These are phyloP conservation scores for Trichonephila clavata DNA, from an alignment of 1,140 invertebrate species.

Conservation along the genomic window DNA sequence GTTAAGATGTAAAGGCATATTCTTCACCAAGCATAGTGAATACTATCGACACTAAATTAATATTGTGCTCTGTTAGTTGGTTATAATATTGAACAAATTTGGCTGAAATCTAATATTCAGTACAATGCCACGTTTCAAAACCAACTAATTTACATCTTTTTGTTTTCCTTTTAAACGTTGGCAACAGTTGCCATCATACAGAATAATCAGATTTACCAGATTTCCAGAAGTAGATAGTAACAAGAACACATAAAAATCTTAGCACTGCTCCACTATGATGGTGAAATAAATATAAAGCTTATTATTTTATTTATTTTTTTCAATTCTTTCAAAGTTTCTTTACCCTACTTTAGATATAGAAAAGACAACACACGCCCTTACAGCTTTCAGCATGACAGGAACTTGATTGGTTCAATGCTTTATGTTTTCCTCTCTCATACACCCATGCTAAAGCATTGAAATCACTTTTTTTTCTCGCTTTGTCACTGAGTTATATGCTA, in stretches of 20 bases:
- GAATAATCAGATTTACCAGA: neutral
- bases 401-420: neutral
- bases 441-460: neutral
- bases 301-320: neutral
- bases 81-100: neutral
- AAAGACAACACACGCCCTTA: neutral
- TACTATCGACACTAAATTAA: constrained; percentile 49
- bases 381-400: neutral
- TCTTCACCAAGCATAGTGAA: constrained; percentile 51
- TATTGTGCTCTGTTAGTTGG: neutral
- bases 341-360: constrained; percentile 44
- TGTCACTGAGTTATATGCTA: neutral
- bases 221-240: constrained; percentile 7
- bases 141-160: neutral
- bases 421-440: neutral
- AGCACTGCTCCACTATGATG: neutral
- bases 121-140: neutral
- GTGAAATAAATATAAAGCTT: constrained; percentile 48
- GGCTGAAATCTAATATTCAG: neutral
- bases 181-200: neutral
- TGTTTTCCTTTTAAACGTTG: neutral
- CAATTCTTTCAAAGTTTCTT: neutral
- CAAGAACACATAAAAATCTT: constrained; percentile 3
- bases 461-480: neutral
- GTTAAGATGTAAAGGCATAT: constrained; percentile 14